phyloP scores from a whole-genome alignment of 2,797 vertebrate genomes.

The Melanitta fusca region DNA sequence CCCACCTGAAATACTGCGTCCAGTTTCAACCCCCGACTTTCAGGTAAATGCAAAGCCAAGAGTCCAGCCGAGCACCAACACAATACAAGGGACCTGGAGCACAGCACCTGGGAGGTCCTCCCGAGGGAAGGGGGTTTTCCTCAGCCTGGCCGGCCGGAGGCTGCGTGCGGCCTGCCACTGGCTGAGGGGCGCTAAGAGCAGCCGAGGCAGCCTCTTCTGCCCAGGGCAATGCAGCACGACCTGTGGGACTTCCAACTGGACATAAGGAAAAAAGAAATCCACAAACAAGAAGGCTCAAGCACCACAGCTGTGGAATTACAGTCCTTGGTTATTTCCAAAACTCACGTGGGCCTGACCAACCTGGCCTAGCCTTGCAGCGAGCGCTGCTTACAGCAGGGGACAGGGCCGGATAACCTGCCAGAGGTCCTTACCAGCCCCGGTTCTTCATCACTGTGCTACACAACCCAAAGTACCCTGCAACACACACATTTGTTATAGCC shows the following conservation, averaged over 20 bases:
- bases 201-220: background rate
- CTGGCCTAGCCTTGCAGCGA: background rate
- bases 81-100: background rate
- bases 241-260: rapidly evolving
- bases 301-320: background rate
- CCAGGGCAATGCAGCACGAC: background rate
- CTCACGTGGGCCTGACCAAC: background rate
- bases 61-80: background rate
- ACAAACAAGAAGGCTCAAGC: background rate
- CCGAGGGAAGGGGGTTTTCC: background rate
- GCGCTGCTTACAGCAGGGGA: background rate
- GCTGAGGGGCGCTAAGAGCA: background rate
- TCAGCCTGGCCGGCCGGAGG: background rate
- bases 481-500: background rate
- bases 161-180: background rate
- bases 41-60: background rate
- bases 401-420: background rate
- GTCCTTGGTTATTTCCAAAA: background rate
- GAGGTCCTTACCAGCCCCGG: background rate
- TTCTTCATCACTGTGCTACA: background rate
- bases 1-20: background rate
- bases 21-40: background rate
- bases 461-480: background rate
- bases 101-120: background rate
- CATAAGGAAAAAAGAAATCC: background rate